Conservation (phyloP, 2,113 vertebrate species). For the Globicephala melas region DNA sequence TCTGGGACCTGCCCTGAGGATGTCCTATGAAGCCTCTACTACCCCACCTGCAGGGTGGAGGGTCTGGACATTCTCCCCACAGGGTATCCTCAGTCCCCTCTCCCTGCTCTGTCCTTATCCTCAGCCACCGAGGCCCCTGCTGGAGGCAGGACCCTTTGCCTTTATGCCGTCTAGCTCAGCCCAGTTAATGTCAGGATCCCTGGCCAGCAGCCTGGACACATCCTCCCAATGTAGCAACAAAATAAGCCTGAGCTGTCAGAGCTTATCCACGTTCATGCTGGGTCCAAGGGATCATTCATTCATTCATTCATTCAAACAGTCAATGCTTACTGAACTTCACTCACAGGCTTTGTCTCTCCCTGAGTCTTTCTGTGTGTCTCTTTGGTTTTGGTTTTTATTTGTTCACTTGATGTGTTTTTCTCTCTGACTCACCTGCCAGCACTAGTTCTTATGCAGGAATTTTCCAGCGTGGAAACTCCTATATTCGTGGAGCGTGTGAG, state of each 20-base stretch:
- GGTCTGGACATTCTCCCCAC: not conserved
- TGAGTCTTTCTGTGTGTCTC: not conserved
- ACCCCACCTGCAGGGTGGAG: no score
- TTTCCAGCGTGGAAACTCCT: not conserved
- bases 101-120: not conserved
- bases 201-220: not conserved
- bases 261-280: fast-evolving
- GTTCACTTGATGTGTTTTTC: not conserved
- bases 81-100: not conserved
- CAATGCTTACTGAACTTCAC: not conserved
- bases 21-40: not conserved
- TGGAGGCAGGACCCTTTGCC: not conserved
- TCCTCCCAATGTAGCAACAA: not conserved
- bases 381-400: not conserved
- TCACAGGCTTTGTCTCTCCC: no score
- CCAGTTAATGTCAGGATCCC: not conserved
- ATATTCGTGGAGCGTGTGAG: not conserved
- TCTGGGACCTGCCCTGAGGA: not conserved
- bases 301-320: no score
- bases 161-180: not conserved
- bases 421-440: not conserved
- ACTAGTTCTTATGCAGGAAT: not conserved
- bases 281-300: not conserved
- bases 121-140: not conserved
- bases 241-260: not conserved